phyloP scores from a whole-genome alignment of 2,888 invertebrate genomes.

The Cinara cedri region DNA sequence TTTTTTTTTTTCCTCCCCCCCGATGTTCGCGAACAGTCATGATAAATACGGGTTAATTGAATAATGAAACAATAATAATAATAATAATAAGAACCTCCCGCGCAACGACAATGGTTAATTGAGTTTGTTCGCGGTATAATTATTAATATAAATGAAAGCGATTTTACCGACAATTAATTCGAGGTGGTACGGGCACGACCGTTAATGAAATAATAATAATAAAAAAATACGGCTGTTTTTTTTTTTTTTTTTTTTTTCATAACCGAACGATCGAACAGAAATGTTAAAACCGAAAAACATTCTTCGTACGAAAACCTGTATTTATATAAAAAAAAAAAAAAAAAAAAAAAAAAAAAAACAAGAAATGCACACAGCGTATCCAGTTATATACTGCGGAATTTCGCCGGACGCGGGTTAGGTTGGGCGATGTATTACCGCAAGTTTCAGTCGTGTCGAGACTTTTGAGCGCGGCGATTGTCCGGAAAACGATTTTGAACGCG shows the following conservation, averaged over 20 bases:
- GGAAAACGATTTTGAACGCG: too few relatives aligned
- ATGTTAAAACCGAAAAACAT: too few relatives aligned
- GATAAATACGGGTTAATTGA: constrained; percentile 15
- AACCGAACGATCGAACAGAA: neutral
- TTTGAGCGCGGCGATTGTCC: too few relatives aligned
- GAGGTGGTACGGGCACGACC: too few relatives aligned
- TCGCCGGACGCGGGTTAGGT: too few relatives aligned
- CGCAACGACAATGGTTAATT: neutral
- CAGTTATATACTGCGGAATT: too few relatives aligned
- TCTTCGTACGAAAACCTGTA: too few relatives aligned
- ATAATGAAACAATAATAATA: neutral
- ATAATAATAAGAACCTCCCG: neutral
- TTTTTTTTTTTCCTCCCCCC: neutral
- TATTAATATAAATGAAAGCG: neutral
- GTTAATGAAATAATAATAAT: neutral
- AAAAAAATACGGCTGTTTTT: neutral
- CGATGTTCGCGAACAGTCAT: neutral
- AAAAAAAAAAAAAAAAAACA: too few relatives aligned
- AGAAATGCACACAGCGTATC: too few relatives aligned
- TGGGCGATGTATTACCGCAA: too few relatives aligned
- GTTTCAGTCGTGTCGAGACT: too few relatives aligned
- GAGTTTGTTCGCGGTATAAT: neutral
- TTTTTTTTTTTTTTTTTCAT: neutral
- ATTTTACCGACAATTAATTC: neutral
- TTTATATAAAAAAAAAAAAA: too few relatives aligned